Evolutionary conservation across 2,888 invertebrate genomes (phyloP), one percentile per base, ranked within the genome.

Genomic region (Thymelicus acteon): DNA sequence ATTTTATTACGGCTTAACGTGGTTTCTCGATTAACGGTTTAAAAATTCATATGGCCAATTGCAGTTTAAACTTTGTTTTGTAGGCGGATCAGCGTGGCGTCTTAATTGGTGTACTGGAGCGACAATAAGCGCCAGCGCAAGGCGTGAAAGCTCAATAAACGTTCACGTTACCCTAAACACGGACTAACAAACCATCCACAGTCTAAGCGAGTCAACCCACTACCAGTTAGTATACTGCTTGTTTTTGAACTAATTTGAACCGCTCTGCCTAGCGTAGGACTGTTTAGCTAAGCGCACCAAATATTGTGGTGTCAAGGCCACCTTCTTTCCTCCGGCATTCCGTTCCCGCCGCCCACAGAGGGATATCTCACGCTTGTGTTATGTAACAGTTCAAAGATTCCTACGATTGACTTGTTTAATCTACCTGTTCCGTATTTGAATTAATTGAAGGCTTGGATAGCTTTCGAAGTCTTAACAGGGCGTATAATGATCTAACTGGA

Each of bases 291-390:
- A 83, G 82, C 86, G 85, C 84, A 90, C 89, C 89, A 87, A 91
- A 91, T 90, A 87, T 89, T 88, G 91, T 91, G 83, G 85, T 92
- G 93, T 93, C 93, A 93, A 93, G 93, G 93, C 86, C 93, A 86
- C 76, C 92, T 80, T 89, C 93, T 93, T 93, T 93, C 92, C 90
- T 92, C 90, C 89, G 80, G 82, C 92, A 93, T 93, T 93, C 92
- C 92, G 84, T 85, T 87, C 85, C 87, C 85, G 84, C 86, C 92
- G 91, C 93, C 92, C 91, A 93, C 92, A 82, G 76, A 74, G 91
- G 91, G 90, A 89, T 92, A 91, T 91, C 91, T 93, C 92, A 91
- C 91, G 85, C 86, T 84, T 76, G 81, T 81, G 84, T 92, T 92
- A 88, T 85, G 90, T 91, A 92, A 92, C 87, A 86, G 86, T 84